Base-by-base conservation (phyloP, 2,888 invertebrate genomes). In the Chymomyza amoena region DNA sequence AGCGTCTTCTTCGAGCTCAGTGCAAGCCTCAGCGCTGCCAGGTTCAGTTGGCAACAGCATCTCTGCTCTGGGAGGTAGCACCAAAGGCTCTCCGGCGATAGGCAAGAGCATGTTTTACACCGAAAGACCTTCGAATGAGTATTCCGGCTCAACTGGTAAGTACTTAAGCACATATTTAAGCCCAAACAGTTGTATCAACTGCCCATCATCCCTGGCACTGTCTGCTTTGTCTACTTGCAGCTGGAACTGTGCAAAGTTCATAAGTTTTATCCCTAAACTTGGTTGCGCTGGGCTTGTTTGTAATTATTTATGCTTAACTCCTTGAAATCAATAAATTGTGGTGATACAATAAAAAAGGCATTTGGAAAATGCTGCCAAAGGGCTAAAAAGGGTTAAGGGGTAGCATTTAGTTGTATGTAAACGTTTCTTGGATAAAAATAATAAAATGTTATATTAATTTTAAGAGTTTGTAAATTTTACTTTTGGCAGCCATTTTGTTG, bases 81-180 rank as follows among this genome's bases (percentile, higher is more conserved):
- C 75, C 78, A 92, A 92, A 72, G 91, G 91, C 20, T 90, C 90
- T n/a, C 78, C 91, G 76, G 91, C 92, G 87, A 91, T 92, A 88
- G 92, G 92, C 63, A 92, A 92, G 70, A 92, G 91, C 80, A 90
- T 91, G 79, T 92, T 91, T 75, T 91, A 91, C 66, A 92, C 92
- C 16, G 92, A 92, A 78, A 89, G 32, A 32, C 32, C 32, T 7
- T 7, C 32, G 32, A 32, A 32, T 7, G 32, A 32, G 9, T 32
- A 32, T 32, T 32, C 32, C 9, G 32, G 32, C 32, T 32, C 32
- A 32, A 32, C 78, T 76, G 90, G 91, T 91, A 79, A 86, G 88
- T 82, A 36, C 13, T 60, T 25, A 52, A 9, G 7, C 15, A 39
- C 28, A 25, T 20, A 32, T 32, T 32, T 32, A 32, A 36, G n/a